A percentile compares a stretch with the other conserved stretches of the same genome.
These are phyloP conservation scores for Papilio machaon DNA, from an alignment of 1,140 invertebrate species.

Conservation along the genomic window DNA sequence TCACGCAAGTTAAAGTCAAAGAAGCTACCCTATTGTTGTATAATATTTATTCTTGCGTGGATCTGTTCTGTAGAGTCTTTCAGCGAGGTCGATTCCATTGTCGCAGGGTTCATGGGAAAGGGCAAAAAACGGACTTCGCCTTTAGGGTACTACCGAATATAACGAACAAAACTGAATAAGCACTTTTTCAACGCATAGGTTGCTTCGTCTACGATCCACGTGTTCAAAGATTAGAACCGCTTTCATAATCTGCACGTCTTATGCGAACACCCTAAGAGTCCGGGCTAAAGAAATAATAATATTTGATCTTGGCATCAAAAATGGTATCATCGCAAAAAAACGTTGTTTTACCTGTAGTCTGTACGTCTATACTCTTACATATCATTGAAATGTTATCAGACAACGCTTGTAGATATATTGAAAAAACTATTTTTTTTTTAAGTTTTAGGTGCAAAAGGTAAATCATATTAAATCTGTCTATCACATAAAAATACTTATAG, in stretches of 20 bases:
- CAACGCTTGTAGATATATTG: neutral
- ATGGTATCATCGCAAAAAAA: slow-evolving; percentile 28
- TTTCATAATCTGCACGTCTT: slow-evolving; percentile 63
- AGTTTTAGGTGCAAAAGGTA: neutral
- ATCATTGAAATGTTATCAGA: neutral
- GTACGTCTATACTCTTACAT: neutral
- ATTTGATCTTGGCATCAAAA: slow-evolving; percentile 27
- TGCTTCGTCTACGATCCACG: slow-evolving; percentile 68
- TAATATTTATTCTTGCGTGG: slow-evolving; percentile 81
- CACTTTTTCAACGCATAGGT: slow-evolving; percentile 70
- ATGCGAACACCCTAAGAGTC: slow-evolving; percentile 52
- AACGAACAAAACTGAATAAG: slow-evolving; percentile 74
- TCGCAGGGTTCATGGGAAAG: slow-evolving; percentile 79
- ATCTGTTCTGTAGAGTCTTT: slow-evolving; percentile 72
- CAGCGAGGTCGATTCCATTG: slow-evolving; percentile 77
- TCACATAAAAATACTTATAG: too few relatives aligned
- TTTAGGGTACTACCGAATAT: slow-evolving; percentile 62
- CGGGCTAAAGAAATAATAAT: slow-evolving; percentile 33
- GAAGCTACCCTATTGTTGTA: slow-evolving; percentile 78
- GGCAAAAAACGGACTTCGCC: slow-evolving; percentile 76
- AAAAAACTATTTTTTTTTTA: neutral
- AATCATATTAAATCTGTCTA: neutral
- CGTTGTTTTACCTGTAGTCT: slow-evolving; percentile 23
- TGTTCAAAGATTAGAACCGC: slow-evolving; percentile 72
- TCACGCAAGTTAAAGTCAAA: slow-evolving; percentile 72